Conservation (phyloP, 2,113 vertebrate species). For the Macaca mulatta region DNA sequence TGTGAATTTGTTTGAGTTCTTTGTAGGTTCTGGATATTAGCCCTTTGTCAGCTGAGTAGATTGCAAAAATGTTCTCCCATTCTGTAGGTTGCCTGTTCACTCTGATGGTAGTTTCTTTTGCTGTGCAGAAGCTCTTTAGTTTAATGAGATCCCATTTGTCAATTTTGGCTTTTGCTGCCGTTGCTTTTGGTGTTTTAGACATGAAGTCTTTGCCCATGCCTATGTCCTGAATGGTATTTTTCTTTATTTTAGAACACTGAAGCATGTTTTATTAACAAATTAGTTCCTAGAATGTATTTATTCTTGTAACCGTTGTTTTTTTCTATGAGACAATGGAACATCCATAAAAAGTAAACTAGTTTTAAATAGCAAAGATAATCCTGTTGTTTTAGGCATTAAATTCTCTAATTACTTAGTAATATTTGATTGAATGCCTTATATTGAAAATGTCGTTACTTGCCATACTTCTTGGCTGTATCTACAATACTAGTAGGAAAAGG, state of each 20-base stretch:
- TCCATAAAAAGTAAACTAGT: conserved; percentile 21
- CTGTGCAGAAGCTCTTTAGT: no score
- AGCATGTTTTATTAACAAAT: conserved; percentile 1
- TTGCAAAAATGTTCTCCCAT: no score
- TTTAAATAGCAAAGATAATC: conserved; percentile 49
- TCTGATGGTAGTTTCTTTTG: no score
- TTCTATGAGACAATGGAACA: conserved; percentile 46
- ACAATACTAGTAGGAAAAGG: conserved; percentile 43
- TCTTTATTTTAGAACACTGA: not conserved
- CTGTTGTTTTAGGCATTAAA: conserved; percentile 45
- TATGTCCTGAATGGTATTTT: not conserved
- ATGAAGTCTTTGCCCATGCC: no score
- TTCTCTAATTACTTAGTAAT: conserved; percentile 63
- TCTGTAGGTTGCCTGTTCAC: no score
- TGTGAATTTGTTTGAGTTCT: no score
- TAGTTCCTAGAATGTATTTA: not conserved
- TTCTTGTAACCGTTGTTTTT: not conserved
- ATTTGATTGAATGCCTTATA: conserved; percentile 2
- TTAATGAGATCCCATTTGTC: no score
- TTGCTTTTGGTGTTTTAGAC: no score
- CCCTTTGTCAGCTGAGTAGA: no score
- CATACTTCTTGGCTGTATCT: conserved; percentile 30
- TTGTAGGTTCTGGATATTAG: no score
- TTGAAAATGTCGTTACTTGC: conserved; percentile 33
- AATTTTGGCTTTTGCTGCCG: no score